Conservation (phyloP, 2,113 vertebrate genomes). For the Spea bombifrons region DNA sequence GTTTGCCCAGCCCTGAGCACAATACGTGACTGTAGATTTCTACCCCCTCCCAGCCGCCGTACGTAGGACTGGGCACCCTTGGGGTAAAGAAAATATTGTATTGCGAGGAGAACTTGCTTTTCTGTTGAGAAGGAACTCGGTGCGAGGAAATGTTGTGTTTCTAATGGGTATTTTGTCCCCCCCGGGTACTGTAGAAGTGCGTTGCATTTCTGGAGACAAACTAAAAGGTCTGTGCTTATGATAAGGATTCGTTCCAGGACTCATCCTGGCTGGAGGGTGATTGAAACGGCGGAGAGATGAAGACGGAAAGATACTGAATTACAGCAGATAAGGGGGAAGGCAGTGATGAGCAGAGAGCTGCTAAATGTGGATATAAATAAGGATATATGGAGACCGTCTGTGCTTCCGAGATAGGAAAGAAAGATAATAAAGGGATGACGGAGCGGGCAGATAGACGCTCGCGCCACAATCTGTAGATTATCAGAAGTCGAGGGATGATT, state of each 20-base stretch:
- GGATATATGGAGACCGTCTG: conserved; percentile 28
- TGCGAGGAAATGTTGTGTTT: not conserved
- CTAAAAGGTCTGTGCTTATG: conserved; percentile 9
- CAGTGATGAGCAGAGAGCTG: conserved; percentile 20
- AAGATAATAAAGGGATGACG: conserved; percentile 30
- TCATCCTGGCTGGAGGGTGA: conserved; percentile 30
- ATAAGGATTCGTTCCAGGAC: conserved; percentile 33
- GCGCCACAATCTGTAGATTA: conserved; percentile 13
- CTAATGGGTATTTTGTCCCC: not conserved
- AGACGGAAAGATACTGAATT: conserved; percentile 19
- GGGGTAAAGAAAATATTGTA: no score
- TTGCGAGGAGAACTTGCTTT: no score
- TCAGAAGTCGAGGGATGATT: not conserved
- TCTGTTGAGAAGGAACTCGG: not conserved
- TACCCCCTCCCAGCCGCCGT: no score
- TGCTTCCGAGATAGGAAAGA: conserved; percentile 9
- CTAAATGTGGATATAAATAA: conserved; percentile 33
- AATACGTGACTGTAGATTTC: no score
- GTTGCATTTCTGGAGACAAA: not conserved
- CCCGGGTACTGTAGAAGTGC: not conserved
- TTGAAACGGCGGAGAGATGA: conserved; percentile 29
- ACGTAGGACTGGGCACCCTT: no score
- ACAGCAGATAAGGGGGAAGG: conserved; percentile 26
- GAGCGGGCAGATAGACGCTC: conserved; percentile 3
- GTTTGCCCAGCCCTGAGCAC: no score